phyloP scores from a whole-genome alignment of 2,113 vertebrate species.

The Eretmochelys imbricata region DNA sequence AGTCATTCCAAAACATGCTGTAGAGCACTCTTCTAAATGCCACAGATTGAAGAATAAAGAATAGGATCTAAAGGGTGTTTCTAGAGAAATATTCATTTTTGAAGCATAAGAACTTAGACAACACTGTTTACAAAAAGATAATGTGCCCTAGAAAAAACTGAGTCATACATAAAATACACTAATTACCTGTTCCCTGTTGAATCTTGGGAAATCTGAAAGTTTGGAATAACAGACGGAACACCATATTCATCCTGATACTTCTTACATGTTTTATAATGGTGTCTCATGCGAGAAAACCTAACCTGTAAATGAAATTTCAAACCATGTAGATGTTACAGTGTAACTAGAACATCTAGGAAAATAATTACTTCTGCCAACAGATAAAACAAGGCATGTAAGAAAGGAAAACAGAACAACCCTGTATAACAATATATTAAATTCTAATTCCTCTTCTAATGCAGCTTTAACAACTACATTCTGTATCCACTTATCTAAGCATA shows the following conservation, averaged over 20 bases:
- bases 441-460: background rate
- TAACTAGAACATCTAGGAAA: background rate
- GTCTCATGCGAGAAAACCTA: slow-evolving; percentile 84
- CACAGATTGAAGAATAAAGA: background rate
- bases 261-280: slow-evolving; percentile 87
- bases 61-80: background rate
- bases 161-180: slow-evolving; percentile 30
- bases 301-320: slow-evolving; percentile 81
- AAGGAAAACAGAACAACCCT: background rate
- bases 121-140: slow-evolving; percentile 19
- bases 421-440: background rate
- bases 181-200: slow-evolving; percentile 83
- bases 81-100: background rate
- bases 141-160: slow-evolving; percentile 3
- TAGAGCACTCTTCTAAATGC: slow-evolving; percentile 21
- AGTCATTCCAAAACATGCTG: slow-evolving; percentile 22
- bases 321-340: slow-evolving; percentile 57
- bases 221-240: slow-evolving; percentile 79
- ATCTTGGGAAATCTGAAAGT: slow-evolving; percentile 82
- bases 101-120: background rate
- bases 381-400: background rate
- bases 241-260: slow-evolving; percentile 88
- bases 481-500: background rate
- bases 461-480: background rate
- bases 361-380: slow-evolving; percentile 37